phyloP scores from a whole-genome alignment of 2,888 invertebrate genomes.

The Volucella zonaria region DNA sequence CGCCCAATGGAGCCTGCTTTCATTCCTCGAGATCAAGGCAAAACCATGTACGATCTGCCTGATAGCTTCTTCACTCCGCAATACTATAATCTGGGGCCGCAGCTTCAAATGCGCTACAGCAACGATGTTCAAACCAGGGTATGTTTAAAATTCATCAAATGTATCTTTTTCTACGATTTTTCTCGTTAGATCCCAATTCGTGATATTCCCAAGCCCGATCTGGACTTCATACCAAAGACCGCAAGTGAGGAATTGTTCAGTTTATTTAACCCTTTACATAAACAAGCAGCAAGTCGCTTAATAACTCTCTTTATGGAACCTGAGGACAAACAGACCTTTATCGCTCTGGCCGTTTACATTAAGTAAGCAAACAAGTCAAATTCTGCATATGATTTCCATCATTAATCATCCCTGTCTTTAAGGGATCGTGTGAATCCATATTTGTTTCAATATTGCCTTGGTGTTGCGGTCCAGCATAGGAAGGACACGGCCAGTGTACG shows the following conservation, averaged over 20 bases:
- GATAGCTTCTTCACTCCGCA: slow-evolving; percentile 79
- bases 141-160: neutral
- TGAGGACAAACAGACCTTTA: slow-evolving; percentile 84
- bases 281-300: slow-evolving; percentile 86
- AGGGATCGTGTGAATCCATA: slow-evolving; percentile 89
- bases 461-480: slow-evolving; percentile 87
- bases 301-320: slow-evolving; percentile 87
- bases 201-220: slow-evolving; percentile 62
- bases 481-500: slow-evolving; percentile 81
- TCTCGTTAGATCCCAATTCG: slow-evolving; percentile 62
- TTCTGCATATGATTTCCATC: neutral
- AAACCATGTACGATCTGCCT: slow-evolving; percentile 79
- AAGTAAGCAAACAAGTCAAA: slow-evolving; percentile 31
- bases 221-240: slow-evolving; percentile 55
- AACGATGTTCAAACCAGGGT: slow-evolving; percentile 78
- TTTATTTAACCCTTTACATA: slow-evolving; percentile 88
- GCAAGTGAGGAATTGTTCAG: slow-evolving; percentile 83
- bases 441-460: slow-evolving; percentile 89
- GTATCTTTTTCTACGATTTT: neutral
- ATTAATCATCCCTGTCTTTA: too few species aligned
- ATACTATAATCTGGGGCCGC: slow-evolving; percentile 77
- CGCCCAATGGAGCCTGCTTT: slow-evolving; percentile 81
- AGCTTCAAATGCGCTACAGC: slow-evolving; percentile 79
- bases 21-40: slow-evolving; percentile 80
- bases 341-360: slow-evolving; percentile 86